Evolutionary conservation across 2,888 invertebrate genomes (phyloP).

Genomic region (Hypomecis punctinalis): DNA sequence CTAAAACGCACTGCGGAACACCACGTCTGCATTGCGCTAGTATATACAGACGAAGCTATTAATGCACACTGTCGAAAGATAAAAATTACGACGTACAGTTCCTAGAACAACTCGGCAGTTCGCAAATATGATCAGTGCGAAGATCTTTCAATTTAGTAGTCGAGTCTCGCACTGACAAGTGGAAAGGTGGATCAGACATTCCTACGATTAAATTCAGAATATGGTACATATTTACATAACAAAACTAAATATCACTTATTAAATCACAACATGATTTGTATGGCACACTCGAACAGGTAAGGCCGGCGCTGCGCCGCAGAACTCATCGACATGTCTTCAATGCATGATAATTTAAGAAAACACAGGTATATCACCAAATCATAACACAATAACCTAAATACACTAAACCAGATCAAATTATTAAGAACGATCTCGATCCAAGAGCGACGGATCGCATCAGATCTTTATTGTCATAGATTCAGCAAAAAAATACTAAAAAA

Average conservation of each 20-base stretch:
- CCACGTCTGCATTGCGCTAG: background rate
- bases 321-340: constrained; percentile 77
- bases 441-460: constrained; percentile 73
- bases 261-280: constrained; percentile 84
- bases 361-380: constrained; percentile 77
- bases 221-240: constrained; percentile 85
- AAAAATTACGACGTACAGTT: constrained; percentile 12
- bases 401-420: constrained; percentile 78
- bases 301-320: constrained; percentile 49
- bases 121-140: constrained; percentile 38
- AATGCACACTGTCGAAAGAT: constrained; percentile 1
- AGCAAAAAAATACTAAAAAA: constrained; percentile 81
- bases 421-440: constrained; percentile 59
- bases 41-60: background rate
- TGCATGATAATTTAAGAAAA: constrained; percentile 58
- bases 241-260: constrained; percentile 84
- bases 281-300: constrained; percentile 82
- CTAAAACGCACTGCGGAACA: background rate
- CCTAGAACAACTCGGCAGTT: constrained; percentile 12
- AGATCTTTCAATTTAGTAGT: constrained; percentile 34
- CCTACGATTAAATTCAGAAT: constrained; percentile 76
- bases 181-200: constrained; percentile 63
- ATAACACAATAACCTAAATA: constrained; percentile 68
- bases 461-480: constrained; percentile 87
- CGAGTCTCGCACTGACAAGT: constrained; percentile 54